Base-by-base conservation (phyloP, 2,797 vertebrate species). In the Petrocephalus sullivani region DNA sequence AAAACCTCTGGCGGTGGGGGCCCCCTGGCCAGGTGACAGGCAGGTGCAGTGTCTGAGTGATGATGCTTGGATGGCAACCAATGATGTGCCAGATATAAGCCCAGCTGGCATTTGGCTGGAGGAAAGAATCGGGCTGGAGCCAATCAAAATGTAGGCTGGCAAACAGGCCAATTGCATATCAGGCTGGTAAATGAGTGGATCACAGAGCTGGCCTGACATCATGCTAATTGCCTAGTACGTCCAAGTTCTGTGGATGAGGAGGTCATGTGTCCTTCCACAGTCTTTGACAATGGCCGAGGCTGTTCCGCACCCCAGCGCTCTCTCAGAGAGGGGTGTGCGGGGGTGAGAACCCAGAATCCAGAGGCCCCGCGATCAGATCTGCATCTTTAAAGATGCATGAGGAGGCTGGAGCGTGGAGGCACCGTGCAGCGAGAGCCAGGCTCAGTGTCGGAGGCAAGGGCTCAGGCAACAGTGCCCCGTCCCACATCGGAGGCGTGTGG, bases 341-440 rank as follows among this genome's bases (percentile, higher is more conserved):
- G 46, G 16, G 19, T 61, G 46, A 12, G 46, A 83, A 19, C n/a
- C 75, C 41, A 3, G 16, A 49, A 41, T 53, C 33, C 2, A 4
- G 16, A 6, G 14, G 33, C 33, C 67, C 89, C 88, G 96, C 93
- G 96, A 96, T 94, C 91, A 89, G 95, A 96, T 92, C 92, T 87
- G 88, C 67, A 19, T 93, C 91, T 92, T 96, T 94, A 96, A 96
- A 95, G 92, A 95, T 96, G 93, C 91, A 96, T 95, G 94, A 95
- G 92, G 90, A 91, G 37, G 91, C 91, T 93, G 92, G 87, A 93
- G 92, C 89, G 91, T 78, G 82, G 81, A 57, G 89, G 51, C 0
- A 0, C 33, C 21, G n/a, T n/a, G 5, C 33, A 91, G 89, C 87
- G 90, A 92, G 91, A 93, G 92, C 56, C n/a, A 12, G 71, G 51